Base-by-base conservation (phyloP, 2,113 vertebrate genomes). In the Amblyopsis rosae region DNA sequence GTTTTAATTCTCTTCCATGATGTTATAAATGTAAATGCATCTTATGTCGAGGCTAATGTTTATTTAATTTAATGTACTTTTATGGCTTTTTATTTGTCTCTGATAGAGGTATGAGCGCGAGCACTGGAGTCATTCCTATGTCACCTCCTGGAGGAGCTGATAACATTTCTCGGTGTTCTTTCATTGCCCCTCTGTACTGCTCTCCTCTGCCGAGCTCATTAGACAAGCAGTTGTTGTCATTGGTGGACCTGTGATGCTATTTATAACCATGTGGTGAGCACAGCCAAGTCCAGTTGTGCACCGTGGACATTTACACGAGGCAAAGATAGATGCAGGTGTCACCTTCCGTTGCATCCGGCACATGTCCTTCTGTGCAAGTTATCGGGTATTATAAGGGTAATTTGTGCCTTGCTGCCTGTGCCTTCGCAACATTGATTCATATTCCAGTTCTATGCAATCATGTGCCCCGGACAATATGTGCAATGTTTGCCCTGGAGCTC, bases 201-300 rank as follows among this genome's bases (percentile, higher is more conserved):
- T 73, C 62, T 80, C 70, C 41, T 62, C 76, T 72, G 68, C 78
- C 77, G 65, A 77, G 63, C 73, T 81, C 80, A 81, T 89, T 88
- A 88, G 70, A 72, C 63, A 72, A 58, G 59, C 67, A 72, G 64
- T 63, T 73, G 60, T 62, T 68, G 67, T 76, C 72, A 79, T 65
- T 79, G 54, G 70, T 32, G 67, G 70, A 77, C 67, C 59, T 9
- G 62, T 59, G 65, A 33, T 57, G 49, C 84, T 91, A 90, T 87
- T 87, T 88, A 89, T 90, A 93, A 73, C 60, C 12, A 32, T 80
- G 64, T 75, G 68, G 62, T 72, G 70, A 81, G 65, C 47, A 7
- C 17, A 73, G 76, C 73, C 67, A 13, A 53, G 68, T 82, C 67
- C 69, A 62, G 65, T 65, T 80, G 71, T 79, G 62, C 62, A 67